These are phyloP conservation scores for Leptobrachium ailaonicum DNA, from an alignment of 2,113 vertebrate genomes.

Conservation along the genomic window DNA sequence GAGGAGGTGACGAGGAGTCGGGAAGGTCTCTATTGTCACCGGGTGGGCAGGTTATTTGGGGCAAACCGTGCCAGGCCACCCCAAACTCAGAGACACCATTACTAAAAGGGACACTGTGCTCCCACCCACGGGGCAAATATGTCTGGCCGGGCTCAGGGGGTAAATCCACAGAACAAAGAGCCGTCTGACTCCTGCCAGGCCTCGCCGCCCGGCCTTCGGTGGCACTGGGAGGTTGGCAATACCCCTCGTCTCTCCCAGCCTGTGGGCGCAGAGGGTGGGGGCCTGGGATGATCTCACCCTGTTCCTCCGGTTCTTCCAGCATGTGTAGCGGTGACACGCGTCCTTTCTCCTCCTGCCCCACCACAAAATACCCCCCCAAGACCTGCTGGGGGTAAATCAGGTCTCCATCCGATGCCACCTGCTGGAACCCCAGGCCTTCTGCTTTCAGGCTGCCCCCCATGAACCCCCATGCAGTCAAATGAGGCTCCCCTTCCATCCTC, in stretches of 20 bases:
- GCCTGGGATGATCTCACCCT: conserved; percentile 14
- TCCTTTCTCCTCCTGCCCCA: conserved; percentile 15
- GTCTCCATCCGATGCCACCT: neutral
- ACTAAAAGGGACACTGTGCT: neutral
- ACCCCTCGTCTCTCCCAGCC: neutral
- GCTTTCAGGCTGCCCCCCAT: conserved; percentile 3
- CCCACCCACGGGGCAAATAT: neutral
- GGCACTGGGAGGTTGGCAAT: neutral
- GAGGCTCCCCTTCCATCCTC: conserved; percentile 44
- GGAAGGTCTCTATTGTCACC: neutral
- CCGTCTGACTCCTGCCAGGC: neutral
- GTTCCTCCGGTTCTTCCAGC: conserved; percentile 21
- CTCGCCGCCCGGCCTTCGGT: neutral
- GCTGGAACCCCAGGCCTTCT: neutral
- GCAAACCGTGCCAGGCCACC: neutral
- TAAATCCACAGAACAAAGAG: conserved; percentile 13
- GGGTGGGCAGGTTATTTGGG: neutral
- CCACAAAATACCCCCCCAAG: conserved; percentile 29
- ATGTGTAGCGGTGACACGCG: conserved; percentile 2
- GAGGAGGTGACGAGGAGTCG: neutral
- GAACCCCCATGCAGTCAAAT: conserved; percentile 38
- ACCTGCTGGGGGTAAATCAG: conserved; percentile 34
- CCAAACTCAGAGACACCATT: neutral
- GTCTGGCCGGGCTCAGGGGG: neutral
- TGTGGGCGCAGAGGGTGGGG: conserved; percentile 26